Evolutionary conservation across 2,113 vertebrate genomes (phyloP), one percentile per base, ranked within the genome.

Genomic region (Eclectus roratus): DNA sequence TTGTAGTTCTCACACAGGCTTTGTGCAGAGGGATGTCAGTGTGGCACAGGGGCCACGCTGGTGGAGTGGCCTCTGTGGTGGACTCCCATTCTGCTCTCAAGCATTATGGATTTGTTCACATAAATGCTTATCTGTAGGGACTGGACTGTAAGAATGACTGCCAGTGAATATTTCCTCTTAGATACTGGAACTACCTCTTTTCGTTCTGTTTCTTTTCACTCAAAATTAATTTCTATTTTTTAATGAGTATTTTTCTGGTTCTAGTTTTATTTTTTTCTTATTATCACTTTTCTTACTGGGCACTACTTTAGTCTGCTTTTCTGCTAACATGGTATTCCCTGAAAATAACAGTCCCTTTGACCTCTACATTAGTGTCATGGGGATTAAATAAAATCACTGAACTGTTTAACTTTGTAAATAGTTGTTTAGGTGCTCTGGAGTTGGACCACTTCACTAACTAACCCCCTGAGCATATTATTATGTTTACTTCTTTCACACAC

Each of bases 381-480:
- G 53, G 58, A 93, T 94, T 85, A 65, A 85, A 85, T 64, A 82
- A 92, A 94, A 91, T 73, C 49, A 82, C 15, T 53, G 43, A 87
- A 94, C 47, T 72, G 17, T 81, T 94, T 82, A 95, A 81, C 58
- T 87, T 85, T 77, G 31, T 65, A 76, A 95, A 93, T 89, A 89
- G 37, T 85, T 76, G 13, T 7, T 85, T 66, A 80, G 85, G 31
- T 63, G 15, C 31, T 93, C 63, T 73, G 66, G 64, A 80, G 53
- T 77, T 68, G 76, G 66, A 82, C 53, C 8, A 43, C 65, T 91
- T 95, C 61, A 77, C 79, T 87, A 89, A 65, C 44, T 80, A 73
- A 95, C 11, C 11, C 15, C 44, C 63, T 58, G 23, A 89, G n/a
- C 0, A 0, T 70, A 94, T 93, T 81, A 72, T 87, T 91, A 18